phyloP scores from a whole-genome alignment of 2,888 invertebrate genomes.

The Drosophila leonis region DNA sequence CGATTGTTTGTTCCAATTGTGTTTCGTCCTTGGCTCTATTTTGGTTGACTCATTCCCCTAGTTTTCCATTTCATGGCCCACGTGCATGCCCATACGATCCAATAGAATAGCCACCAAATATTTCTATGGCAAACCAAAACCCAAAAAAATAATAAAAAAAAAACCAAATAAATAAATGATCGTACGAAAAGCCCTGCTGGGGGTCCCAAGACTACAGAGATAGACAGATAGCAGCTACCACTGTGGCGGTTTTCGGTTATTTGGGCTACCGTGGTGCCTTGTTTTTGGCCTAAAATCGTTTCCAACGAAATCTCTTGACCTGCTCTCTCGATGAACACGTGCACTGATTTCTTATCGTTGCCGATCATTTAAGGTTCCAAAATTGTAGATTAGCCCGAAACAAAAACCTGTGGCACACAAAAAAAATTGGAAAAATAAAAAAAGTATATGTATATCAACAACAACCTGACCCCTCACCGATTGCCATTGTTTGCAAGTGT shows the following conservation, averaged over 20 bases:
- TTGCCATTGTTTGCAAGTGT: constrained; percentile 60
- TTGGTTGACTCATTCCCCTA: constrained; percentile 65
- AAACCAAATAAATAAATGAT: constrained; percentile 25
- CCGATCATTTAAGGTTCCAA: constrained; percentile 69
- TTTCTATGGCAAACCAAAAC: constrained; percentile 65
- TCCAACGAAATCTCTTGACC: constrained; percentile 62
- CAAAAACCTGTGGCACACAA: constrained; percentile 41
- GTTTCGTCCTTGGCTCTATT: constrained; percentile 61
- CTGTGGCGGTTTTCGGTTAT: constrained; percentile 45
- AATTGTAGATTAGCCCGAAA: constrained; percentile 66
- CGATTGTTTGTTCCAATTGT: constrained; percentile 70
- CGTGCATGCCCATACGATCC: constrained; percentile 67
- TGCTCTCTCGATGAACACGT: constrained; percentile 66
- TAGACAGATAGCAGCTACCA: constrained; percentile 54
- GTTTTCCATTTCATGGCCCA: constrained; percentile 60
- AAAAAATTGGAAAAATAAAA: constrained; percentile 37
- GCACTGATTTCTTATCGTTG: constrained; percentile 74
- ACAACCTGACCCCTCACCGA: constrained; percentile 70
- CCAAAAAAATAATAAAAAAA: constrained; percentile 16
- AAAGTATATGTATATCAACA: constrained; percentile 52
- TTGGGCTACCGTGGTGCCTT: constrained; percentile 65
- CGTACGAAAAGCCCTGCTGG: constrained; percentile 62
- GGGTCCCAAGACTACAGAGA: constrained; percentile 52
- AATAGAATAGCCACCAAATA: constrained; percentile 55
- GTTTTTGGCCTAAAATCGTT: constrained; percentile 43